Evolutionary conservation across 2,888 invertebrate genomes (phyloP).

Genomic region (Cheilosia soror): DNA sequence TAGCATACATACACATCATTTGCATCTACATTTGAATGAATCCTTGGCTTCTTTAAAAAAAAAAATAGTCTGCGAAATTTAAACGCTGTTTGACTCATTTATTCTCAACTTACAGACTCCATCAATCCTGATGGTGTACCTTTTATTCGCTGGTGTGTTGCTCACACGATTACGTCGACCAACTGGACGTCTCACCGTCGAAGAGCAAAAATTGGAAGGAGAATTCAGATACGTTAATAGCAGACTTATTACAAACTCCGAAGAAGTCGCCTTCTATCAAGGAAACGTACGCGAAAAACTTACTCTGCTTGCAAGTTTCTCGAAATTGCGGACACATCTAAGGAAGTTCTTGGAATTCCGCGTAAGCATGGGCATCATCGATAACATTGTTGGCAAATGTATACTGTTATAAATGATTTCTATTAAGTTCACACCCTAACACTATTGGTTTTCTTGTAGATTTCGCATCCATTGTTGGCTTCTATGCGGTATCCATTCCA

Average conservation of each 20-base stretch:
- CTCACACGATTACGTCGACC: conserved; percentile 95
- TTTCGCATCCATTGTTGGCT: conserved; percentile 97
- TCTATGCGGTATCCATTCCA: conserved; percentile 96
- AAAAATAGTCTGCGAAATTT: background rate
- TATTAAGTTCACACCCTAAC: background rate
- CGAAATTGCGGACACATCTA: conserved; percentile 93
- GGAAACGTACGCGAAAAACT: conserved; percentile 94
- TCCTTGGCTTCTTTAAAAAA: background rate
- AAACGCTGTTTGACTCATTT: background rate
- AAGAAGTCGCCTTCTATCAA: conserved; percentile 91
- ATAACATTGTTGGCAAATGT: conserved; percentile 99
- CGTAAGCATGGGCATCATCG: conserved; percentile 96
- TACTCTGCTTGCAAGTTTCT: conserved; percentile 94
- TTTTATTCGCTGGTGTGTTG: conserved; percentile 93
- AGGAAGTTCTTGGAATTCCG: conserved; percentile 94
- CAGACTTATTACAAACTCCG: conserved; percentile 97
- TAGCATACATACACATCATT: no score
- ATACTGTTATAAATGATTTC: conserved; percentile 80
- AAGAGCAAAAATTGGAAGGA: conserved; percentile 98
- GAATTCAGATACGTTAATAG: conserved; percentile 99
- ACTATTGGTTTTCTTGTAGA: conserved; percentile 85
- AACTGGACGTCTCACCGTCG: conserved; percentile 93
- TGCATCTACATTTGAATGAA: no score
- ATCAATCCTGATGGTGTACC: conserved; percentile 93
- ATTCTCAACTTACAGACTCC: conserved; percentile 88